Conservation (phyloP, 2,888 invertebrate genomes). For the Lydus trimaculatus region DNA sequence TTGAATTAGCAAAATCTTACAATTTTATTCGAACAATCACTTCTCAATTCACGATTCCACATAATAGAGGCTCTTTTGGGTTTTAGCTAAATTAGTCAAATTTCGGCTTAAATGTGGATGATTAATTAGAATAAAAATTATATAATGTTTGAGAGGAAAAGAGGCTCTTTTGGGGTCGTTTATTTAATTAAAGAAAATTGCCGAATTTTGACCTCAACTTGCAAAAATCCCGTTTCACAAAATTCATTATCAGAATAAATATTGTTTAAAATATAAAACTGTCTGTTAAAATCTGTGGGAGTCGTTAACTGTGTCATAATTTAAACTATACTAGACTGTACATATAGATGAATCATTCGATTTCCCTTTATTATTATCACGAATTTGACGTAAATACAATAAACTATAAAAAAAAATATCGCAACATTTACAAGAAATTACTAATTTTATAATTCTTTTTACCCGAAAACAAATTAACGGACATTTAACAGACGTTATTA, state of each 20-base stretch:
- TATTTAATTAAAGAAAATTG: background rate
- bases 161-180: background rate
- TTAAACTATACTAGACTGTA: background rate
- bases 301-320: background rate
- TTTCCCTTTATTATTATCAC: background rate
- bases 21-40: background rate
- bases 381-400: background rate
- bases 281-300: background rate
- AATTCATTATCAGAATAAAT: too few relatives aligned
- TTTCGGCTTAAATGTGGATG: too few relatives aligned
- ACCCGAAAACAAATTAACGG: background rate
- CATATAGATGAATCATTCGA: background rate
- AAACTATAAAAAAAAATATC: background rate
- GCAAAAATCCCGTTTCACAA: too few relatives aligned
- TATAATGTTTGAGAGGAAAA: background rate
- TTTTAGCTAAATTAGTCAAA: too few relatives aligned
- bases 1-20: background rate
- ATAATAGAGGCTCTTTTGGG: background rate
- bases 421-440: background rate
- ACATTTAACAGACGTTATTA: background rate
- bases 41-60: background rate
- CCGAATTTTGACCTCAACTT: too few relatives aligned
- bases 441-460: background rate
- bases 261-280: background rate
- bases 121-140: background rate